Evolutionary conservation across 1,140 invertebrate genomes (phyloP).

Genomic region (Euura lappo): DNA sequence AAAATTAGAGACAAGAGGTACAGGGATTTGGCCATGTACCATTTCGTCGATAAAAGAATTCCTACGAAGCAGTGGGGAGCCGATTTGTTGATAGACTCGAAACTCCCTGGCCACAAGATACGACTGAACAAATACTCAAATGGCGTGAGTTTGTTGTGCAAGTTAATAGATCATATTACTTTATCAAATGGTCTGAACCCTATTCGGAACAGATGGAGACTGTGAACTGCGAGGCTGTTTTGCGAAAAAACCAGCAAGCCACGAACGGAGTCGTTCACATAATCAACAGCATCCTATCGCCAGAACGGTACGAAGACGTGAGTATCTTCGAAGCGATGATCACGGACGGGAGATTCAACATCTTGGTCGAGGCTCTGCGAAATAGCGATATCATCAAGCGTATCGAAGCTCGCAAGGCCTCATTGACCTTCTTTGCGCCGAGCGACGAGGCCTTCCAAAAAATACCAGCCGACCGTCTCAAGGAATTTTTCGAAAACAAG

Average conservation of each 20-base stretch:
- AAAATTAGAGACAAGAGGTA: slow-evolving; percentile 24
- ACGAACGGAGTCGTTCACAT: slow-evolving; percentile 76
- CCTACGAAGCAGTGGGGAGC: slow-evolving; percentile 52
- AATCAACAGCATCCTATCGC: slow-evolving; percentile 70
- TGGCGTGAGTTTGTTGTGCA: slow-evolving; percentile 43
- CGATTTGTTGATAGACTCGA: slow-evolving; percentile 46
- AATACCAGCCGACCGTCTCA: slow-evolving; percentile 49
- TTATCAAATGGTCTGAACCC: slow-evolving; percentile 8
- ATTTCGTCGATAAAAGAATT: slow-evolving; percentile 51
- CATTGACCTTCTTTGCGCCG: slow-evolving; percentile 69
- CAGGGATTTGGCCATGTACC: slow-evolving; percentile 54
- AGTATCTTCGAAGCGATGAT: slow-evolving; percentile 59
- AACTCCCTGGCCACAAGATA: slow-evolving; percentile 43
- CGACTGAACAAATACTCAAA: slow-evolving; percentile 60
- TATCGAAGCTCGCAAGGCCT: slow-evolving; percentile 40
- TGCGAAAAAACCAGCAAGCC: slow-evolving; percentile 63
- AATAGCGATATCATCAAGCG: slow-evolving; percentile 50
- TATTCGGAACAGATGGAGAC: slow-evolving; percentile 57
- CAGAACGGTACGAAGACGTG: slow-evolving; percentile 59
- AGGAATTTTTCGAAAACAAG: slow-evolving; percentile 49
- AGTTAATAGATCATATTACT: neutral
- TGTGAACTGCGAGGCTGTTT: slow-evolving; percentile 62
- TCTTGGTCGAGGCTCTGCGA: slow-evolving; percentile 63
- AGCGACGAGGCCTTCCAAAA: slow-evolving; percentile 67
- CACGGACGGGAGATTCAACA: slow-evolving; percentile 63